Evolutionary conservation across 2,797 vertebrate species (phyloP), one percentile per base, ranked within the genome.

Genomic region (Hippopotamyrus pictus): DNA sequence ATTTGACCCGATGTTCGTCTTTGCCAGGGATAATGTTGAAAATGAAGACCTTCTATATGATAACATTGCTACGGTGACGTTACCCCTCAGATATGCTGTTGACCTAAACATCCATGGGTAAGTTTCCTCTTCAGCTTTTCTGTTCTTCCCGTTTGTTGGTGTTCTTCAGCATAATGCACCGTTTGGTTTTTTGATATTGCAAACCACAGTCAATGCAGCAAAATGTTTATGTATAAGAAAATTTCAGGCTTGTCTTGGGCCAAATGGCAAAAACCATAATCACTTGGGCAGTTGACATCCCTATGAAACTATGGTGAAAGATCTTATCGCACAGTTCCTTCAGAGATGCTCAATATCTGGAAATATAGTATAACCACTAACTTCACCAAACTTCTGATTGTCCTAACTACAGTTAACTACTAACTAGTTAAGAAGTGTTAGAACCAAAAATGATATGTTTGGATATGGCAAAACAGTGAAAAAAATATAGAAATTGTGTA

Each of bases 21-120:
- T 90, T 59, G 62, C 46, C 92, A 99, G 98, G 90, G 96, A 97
- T 91, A 99, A 97, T 92, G 97, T 95, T 93, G 94, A 96, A 90
- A 95, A 92, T 33, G 73, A 50, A 5, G 94, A 94, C 69, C 94
- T 94, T 90, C 92, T 95, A 82, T 90, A 91, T 87, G 96, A 96
- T 92, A 99, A 98, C 91, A 59, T 41, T 0, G 73, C 95, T 17
- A 94, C 90, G 14, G 92, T 98, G 83, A 41, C 57, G 0, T 91
- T 99, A 89, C 96, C 96, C 89, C 96, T 98, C 1, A 98, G 96
- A 94, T 97, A 98, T 0, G 98, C 96, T 84, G 92, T 97, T 0
- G 94, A 96, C 54, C 90, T 99, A 76, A 95, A 95, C 89, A 91
- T 96, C 91, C 96, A 98, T 0, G 98, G 98, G 98, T 99, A 93